phyloP scores from a whole-genome alignment of 1,140 invertebrate species.

The Panonychus citri region DNA sequence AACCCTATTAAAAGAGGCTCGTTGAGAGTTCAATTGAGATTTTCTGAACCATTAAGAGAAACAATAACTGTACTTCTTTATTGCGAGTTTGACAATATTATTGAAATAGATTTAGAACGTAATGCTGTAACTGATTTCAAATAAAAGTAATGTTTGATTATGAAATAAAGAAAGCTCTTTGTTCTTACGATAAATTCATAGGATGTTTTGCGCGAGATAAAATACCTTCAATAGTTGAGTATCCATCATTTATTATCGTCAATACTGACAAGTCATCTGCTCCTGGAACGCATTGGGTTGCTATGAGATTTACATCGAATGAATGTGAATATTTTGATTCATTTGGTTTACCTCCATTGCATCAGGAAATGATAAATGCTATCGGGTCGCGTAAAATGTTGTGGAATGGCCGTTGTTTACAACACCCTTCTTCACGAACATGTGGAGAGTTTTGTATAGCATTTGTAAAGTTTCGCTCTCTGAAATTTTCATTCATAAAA shows the following conservation, averaged over 20 bases:
- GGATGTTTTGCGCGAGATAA: constrained; percentile 1
- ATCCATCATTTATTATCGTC: not conserved
- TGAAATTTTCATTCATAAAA: too few species aligned
- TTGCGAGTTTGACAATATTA: constrained; percentile 10
- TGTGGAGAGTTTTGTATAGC: too few species aligned
- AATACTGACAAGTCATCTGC: not conserved
- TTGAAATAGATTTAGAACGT: constrained; percentile 8
- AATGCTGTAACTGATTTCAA: constrained; percentile 7
- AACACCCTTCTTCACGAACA: too few species aligned
- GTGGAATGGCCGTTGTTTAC: too few species aligned
- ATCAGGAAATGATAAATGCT: not conserved
- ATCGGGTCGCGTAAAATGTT: too few species aligned
- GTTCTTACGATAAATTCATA: not conserved
- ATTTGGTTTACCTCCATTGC: not conserved
- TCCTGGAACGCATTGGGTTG: not conserved
- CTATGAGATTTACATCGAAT: not conserved
- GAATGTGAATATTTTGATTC: not conserved
- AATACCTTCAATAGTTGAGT: not conserved
- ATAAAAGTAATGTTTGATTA: not conserved
- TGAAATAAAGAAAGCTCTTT: not conserved
- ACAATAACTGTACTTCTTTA: not conserved
- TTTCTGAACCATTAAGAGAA: not conserved
- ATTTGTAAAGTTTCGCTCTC: too few species aligned
- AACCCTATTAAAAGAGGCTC: not conserved
- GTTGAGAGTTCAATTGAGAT: not conserved